Evolutionary conservation across 2,113 vertebrate species (phyloP), one percentile per base, ranked within the genome.

Genomic region (Amphiprion ocellaris): DNA sequence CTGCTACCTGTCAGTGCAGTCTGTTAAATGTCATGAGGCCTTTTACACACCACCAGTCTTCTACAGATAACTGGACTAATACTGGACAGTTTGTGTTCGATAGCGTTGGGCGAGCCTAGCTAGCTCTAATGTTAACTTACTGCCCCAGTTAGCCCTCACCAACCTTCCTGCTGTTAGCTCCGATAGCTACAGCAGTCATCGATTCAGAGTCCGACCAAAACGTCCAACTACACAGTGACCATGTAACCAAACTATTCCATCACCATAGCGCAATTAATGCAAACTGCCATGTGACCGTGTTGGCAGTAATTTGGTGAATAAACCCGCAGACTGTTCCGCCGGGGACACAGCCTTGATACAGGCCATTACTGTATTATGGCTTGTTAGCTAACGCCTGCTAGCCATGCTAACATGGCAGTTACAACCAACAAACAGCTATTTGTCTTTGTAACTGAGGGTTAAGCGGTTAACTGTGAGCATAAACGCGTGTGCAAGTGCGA

Each of bases 381-480:
- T 67, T 64, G 63, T 41, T 56, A 63, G 92, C 91, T 85, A 87
- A 73, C 84, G 77, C 37, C 65, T 80, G 88, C 72, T 91, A 91
- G 83, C 86, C 75, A 74, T 65, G 85, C 82, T 90, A 89, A 50
- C 52, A 52, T 71, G 26, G 53, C 76, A 83, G 70, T 78, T 76
- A 16, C 33, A 72, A 28, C 60, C 67, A 70, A 79, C 49, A 85
- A 69, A 76, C 24, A 52, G 21, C 14, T 55, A 19, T 37, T 49
- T 33, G 28, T 46, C 5, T n/a, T 54, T 28, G 10, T 2, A 73
- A 23, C 67, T 1, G 33, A 30, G 26, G 12, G 54, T 24, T 74
- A 75, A 71, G 19, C 4, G 0, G 62, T 70, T 17, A 67, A 55
- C n/a, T 37, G 54, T 61, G 3, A 85, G 6, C 10, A 39, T 15